Evolutionary conservation across 1,140 invertebrate species (phyloP).

Genomic region (Papilio helenus): DNA sequence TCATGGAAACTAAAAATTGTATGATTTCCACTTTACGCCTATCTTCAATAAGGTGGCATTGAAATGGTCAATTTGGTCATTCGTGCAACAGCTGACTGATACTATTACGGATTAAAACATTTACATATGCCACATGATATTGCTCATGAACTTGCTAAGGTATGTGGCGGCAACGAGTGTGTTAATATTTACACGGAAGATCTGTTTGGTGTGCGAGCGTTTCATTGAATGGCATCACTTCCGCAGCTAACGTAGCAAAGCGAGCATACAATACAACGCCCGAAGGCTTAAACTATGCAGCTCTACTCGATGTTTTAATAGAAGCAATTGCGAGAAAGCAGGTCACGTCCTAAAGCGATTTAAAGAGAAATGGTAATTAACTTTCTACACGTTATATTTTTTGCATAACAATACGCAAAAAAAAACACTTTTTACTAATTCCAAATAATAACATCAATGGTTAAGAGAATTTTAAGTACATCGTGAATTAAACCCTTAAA

Average conservation of each 20-base stretch:
- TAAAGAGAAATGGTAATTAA: constrained; percentile 13
- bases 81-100: too few relatives aligned
- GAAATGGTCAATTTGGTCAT: too few relatives aligned
- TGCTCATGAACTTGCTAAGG: background rate
- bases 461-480: background rate
- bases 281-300: constrained; percentile 22
- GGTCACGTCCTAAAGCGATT: constrained; percentile 22
- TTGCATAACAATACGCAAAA: background rate
- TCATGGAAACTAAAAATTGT: too few relatives aligned
- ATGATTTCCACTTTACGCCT: too few relatives aligned
- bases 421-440: background rate
- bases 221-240: constrained; percentile 42
- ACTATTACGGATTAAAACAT: too few relatives aligned
- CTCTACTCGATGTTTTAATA: constrained; percentile 23
- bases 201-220: constrained; percentile 27
- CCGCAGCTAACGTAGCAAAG: constrained; percentile 39
- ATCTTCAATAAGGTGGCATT: too few relatives aligned
- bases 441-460: background rate
- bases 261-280: background rate
- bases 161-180: background rate
- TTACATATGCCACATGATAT: background rate
- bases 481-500: too few relatives aligned
- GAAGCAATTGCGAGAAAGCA: constrained; percentile 33
- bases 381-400: background rate
- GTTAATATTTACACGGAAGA: constrained; percentile 34